Conservation (phyloP, 2,797 vertebrate genomes). For the Podarcis lilfordi region DNA sequence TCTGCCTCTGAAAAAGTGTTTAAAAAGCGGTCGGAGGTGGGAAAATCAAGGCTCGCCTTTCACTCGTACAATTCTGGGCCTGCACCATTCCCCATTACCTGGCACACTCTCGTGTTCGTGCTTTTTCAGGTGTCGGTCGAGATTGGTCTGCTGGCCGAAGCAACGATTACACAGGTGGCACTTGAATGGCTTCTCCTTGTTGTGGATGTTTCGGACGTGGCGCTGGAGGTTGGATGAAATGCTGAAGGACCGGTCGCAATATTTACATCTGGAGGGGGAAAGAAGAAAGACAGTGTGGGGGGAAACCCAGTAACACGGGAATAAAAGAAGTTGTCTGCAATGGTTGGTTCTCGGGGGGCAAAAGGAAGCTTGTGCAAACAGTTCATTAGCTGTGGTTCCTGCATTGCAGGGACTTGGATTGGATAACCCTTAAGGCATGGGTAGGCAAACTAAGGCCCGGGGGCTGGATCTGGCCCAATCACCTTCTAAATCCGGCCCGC, state of each 20-base stretch:
- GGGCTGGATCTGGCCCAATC: no score
- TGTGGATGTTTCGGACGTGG: constrained; percentile 91
- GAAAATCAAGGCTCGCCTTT: no score
- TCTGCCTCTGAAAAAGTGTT: no score
- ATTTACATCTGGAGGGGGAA: constrained; percentile 86
- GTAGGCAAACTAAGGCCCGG: no score
- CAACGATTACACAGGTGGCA: constrained; percentile 91
- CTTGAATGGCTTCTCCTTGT: constrained; percentile 93
- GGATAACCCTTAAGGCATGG: no score
- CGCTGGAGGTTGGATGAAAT: constrained; percentile 92
- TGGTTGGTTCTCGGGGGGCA: background rate
- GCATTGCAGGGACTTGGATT: no score
- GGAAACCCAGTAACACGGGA: background rate
- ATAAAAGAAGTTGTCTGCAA: background rate
- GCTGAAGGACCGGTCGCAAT: constrained; percentile 93
- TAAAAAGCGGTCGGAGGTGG: background rate
- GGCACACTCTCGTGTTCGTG: constrained; percentile 92
- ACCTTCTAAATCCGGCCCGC: no score
- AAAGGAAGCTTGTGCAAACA: no score
- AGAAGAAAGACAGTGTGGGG: background rate
- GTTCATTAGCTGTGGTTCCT: no score
- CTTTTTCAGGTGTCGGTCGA: constrained; percentile 90
- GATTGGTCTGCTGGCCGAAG: constrained; percentile 92
- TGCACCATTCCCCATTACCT: constrained; percentile 72
- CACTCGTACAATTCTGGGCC: background rate